Evolutionary conservation across 2,797 vertebrate species (phyloP), one percentile per base, ranked within the genome.

Genomic region (Tamandua tetradactyla): DNA sequence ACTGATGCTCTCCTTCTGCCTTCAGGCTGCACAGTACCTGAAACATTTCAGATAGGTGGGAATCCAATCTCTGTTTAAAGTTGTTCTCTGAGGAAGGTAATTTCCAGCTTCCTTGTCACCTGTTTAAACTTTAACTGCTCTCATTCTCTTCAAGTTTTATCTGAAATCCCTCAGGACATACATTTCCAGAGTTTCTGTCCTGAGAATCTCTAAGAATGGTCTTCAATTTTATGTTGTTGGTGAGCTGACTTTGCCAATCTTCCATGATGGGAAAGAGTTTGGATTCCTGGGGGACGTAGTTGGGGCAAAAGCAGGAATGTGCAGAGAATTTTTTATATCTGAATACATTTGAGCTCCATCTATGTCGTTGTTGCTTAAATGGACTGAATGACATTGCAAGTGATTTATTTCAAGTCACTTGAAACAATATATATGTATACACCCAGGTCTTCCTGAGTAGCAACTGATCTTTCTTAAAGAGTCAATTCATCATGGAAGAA

Each of bases 401-500:
- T 74, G 62, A 94, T 84, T 93, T 81, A 74, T 81, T 23, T 78
- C 52, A 82, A 93, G 44, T 89, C 61, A 76, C 57, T 83, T 88
- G 69, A 78, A 66, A 82, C 78, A 76, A 74, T 14, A 17, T 57
- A 37, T n/a, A 64, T n/a, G 40, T 61, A 47, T 59, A 82, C 10
- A 20, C 44, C 49, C 74, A 42, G 35, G 90, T 93, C 93, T 88
- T 95, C 40, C 44, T 87, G 86, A 97, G 96, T 93, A 94, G 94
- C 91, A 95, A 66, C 91, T 95, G 79, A 78, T 92, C 92, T 97
- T 97, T 96, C 95, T 96, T 95, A 96, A 95, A 96, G 87, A 96
- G 95, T 91, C 85, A 93, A 91, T 96, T 98, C 96, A 93, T 97
- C 96, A 96, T 78, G 94, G 32, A 92, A 95, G 94, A 97, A 98